Evolutionary conservation across 2,113 vertebrate species (phyloP).

Genomic region (Cynopterus brachyotis): DNA sequence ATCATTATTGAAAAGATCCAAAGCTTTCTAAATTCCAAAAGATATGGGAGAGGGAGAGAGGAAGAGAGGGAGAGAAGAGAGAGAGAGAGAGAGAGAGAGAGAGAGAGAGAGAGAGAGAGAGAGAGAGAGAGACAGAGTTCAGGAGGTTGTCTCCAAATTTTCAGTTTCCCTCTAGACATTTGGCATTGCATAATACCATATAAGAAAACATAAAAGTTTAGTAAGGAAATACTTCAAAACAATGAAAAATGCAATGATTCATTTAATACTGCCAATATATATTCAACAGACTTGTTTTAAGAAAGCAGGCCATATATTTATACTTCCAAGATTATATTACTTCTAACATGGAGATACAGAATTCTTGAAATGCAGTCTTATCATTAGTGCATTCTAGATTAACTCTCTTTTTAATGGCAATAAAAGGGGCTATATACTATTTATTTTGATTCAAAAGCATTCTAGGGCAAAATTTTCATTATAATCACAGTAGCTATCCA

Average conservation of each 20-base stretch:
- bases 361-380: conserved; percentile 44
- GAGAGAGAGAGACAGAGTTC: background rate
- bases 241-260: background rate
- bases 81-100: background rate
- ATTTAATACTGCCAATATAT: background rate
- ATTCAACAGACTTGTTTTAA: background rate
- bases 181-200: background rate
- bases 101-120: background rate
- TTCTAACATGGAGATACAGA: background rate
- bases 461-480: conserved; percentile 62
- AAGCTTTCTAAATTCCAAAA: background rate
- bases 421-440: background rate
- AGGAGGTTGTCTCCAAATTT: background rate
- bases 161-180: background rate
- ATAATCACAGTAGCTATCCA: conserved; percentile 22
- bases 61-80: background rate
- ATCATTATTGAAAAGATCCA: background rate
- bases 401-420: conserved; percentile 47
- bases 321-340: background rate
- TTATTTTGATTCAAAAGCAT: conserved; percentile 56
- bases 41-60: background rate
- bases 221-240: background rate
- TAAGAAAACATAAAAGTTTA: background rate
- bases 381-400: background rate
- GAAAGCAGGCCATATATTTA: background rate